phyloP scores from a whole-genome alignment of 2,888 invertebrate genomes.

The Drosophila austrosaltans region DNA sequence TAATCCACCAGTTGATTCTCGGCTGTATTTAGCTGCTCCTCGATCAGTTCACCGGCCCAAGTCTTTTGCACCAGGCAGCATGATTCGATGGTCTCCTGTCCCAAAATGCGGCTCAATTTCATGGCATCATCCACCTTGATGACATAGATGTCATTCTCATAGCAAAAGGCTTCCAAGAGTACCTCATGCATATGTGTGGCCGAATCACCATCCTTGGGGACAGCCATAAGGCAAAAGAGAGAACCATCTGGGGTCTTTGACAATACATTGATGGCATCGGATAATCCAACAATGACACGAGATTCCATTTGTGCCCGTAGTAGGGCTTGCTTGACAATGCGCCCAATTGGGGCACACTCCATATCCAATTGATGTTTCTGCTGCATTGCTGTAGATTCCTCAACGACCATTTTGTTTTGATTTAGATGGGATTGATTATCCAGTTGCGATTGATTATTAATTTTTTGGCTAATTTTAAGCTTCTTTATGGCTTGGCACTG shows the following conservation, averaged over 20 bases:
- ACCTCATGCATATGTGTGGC: constrained; percentile 92
- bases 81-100: constrained; percentile 85
- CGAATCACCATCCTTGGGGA: constrained; percentile 88
- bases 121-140: constrained; percentile 87
- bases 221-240: constrained; percentile 88
- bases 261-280: constrained; percentile 81
- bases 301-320: constrained; percentile 82
- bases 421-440: constrained; percentile 47
- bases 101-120: constrained; percentile 84
- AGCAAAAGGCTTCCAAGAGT: constrained; percentile 90
- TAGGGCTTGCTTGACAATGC: constrained; percentile 81
- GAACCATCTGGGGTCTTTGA: constrained; percentile 85
- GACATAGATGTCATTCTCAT: constrained; percentile 90
- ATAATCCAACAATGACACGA: constrained; percentile 83
- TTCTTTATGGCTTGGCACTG: constrained; percentile 34
- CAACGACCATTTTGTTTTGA: constrained; percentile 77
- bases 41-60: constrained; percentile 81
- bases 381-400: constrained; percentile 71
- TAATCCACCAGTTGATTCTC: constrained; percentile 87
- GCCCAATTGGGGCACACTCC: constrained; percentile 80
- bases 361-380: constrained; percentile 48
- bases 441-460: constrained; percentile 51
- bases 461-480: constrained; percentile 36
- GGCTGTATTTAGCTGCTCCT: constrained; percentile 85
- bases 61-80: constrained; percentile 84